Evolutionary conservation across 2,113 vertebrate species (phyloP).

Genomic region (Anolis carolinensis): DNA sequence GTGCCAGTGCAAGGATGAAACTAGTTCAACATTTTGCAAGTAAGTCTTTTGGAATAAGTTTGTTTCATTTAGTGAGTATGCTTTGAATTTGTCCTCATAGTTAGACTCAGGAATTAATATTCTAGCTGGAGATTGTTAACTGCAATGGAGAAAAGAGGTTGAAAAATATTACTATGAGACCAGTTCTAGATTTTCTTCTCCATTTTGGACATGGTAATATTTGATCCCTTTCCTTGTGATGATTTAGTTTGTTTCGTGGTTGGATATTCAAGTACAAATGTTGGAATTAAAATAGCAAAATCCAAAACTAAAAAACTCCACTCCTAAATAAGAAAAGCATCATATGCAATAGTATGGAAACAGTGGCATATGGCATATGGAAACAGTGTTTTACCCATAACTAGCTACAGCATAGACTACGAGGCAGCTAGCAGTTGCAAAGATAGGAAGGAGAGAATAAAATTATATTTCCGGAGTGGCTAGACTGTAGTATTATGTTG

Average conservation of each 20-base stretch:
- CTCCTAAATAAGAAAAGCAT: background rate
- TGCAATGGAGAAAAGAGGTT: background rate
- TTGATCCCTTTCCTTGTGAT: background rate
- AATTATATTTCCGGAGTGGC: background rate
- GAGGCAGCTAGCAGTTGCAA: background rate
- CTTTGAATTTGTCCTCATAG: background rate
- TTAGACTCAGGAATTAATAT: background rate
- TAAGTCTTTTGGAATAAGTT: conserved; percentile 42
- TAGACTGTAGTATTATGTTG: background rate
- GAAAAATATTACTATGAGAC: background rate
- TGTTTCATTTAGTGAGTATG: background rate
- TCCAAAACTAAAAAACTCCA: too few species aligned
- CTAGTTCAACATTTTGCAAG: conserved; percentile 77
- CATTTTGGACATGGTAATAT: background rate
- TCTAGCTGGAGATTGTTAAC: background rate
- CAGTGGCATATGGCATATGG: background rate
- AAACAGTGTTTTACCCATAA: background rate
- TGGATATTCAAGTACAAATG: background rate
- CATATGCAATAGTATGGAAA: background rate
- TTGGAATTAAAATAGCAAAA: background rate
- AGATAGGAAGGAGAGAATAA: background rate
- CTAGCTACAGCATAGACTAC: background rate
- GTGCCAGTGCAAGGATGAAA: conserved; percentile 82
- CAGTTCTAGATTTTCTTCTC: background rate
- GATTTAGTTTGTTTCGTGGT: background rate